Percentiles rank a stretch among this genome's conserved stretches.
Evolutionary conservation across 2,113 vertebrate genomes (phyloP).

Genomic region (Takifugu flavidus): DNA sequence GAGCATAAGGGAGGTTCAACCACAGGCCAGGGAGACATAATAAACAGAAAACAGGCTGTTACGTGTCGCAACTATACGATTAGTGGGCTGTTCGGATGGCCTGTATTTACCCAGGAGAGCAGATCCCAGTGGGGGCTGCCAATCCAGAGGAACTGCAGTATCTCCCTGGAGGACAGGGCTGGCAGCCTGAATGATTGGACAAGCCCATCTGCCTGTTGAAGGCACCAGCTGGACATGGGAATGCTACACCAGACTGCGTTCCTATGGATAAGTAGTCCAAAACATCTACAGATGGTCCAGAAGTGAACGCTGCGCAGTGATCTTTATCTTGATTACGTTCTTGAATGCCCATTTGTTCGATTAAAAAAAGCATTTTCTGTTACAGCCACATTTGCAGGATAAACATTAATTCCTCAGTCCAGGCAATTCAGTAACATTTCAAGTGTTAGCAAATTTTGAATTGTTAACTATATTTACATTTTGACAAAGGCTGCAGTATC

Average conservation of each 20-base stretch:
- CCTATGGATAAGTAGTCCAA: slow-evolving; percentile 63
- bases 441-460: not conserved
- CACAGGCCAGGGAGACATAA: slow-evolving; percentile 5
- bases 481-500: not conserved
- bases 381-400: slow-evolving; percentile 4
- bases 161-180: slow-evolving; percentile 79
- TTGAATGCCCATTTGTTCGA: slow-evolving; percentile 33
- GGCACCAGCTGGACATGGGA: slow-evolving; percentile 76
- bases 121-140: slow-evolving; percentile 66
- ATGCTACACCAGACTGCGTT: slow-evolving; percentile 63
- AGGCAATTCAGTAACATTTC: not conserved
- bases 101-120: slow-evolving; percentile 76
- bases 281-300: slow-evolving; percentile 56
- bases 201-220: slow-evolving; percentile 73
- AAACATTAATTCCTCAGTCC: not conserved
- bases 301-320: slow-evolving; percentile 34
- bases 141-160: slow-evolving; percentile 80
- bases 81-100: not conserved
- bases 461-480: not conserved
- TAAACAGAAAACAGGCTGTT: slow-evolving; percentile 11
- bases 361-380: slow-evolving; percentile 19
- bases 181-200: slow-evolving; percentile 69
- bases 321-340: slow-evolving; percentile 24
- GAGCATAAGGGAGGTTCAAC: slow-evolving; percentile 32
- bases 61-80: not conserved